These are phyloP conservation scores for Calameuta pallipes DNA, from an alignment of 2,888 invertebrate genomes.

Conservation along the genomic window DNA sequence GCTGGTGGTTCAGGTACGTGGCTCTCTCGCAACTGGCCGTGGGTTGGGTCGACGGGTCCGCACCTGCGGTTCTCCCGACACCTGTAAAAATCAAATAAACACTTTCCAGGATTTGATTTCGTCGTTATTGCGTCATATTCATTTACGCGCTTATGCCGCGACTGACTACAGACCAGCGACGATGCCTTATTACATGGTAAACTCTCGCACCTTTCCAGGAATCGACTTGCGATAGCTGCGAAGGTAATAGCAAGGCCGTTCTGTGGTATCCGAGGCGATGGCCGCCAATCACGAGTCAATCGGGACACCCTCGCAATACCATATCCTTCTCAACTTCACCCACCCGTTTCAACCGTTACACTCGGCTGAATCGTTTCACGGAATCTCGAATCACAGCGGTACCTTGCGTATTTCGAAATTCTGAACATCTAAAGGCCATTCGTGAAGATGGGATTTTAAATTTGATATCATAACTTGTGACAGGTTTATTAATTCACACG, in stretches of 20 bases:
- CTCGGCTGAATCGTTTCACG: neutral
- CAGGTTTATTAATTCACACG: neutral
- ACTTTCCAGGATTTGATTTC: slow-evolving; percentile 19
- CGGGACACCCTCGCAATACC: neutral
- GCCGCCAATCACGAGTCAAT: neutral
- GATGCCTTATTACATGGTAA: neutral
- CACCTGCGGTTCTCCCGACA: slow-evolving; percentile 33
- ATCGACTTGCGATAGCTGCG: slow-evolving; percentile 1
- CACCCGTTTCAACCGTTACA: neutral
- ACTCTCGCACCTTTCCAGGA: neutral
- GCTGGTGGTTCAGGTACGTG: neutral
- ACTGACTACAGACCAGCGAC: neutral
- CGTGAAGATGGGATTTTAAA: neutral
- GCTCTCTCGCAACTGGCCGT: neutral
- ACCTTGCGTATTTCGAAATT: neutral
- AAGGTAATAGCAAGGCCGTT: slow-evolving; percentile 32
- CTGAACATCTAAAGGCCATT: neutral
- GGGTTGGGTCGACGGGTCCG: slow-evolving; percentile 15
- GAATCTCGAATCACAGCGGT: neutral
- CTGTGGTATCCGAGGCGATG: slow-evolving; percentile 7
- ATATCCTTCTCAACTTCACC: neutral
- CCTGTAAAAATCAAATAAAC: slow-evolving; percentile 33
- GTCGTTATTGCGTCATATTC: slow-evolving; percentile 3
- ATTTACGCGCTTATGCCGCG: neutral
- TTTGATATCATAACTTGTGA: neutral